These are phyloP conservation scores for Melanargia galathea DNA, from an alignment of 2,888 invertebrate species.

Conservation along the genomic window DNA sequence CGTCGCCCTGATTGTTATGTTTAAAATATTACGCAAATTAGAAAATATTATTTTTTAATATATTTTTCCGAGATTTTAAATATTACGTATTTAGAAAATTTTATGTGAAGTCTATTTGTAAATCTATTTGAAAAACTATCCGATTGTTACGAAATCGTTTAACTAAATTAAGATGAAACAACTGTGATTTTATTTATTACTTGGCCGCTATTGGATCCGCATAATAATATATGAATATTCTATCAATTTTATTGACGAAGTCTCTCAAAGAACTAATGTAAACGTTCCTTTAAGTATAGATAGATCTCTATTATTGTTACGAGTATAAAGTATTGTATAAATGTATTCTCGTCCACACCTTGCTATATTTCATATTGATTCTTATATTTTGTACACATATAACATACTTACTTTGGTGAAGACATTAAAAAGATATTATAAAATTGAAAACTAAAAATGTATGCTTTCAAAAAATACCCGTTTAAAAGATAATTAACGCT, in stretches of 20 bases:
- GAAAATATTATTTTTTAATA: slow-evolving; percentile 52
- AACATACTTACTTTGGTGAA: neutral
- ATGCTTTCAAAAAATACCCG: neutral
- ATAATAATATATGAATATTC: slow-evolving; percentile 34
- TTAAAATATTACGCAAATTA: slow-evolving; percentile 73
- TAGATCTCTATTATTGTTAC: slow-evolving; percentile 78
- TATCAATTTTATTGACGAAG: slow-evolving; percentile 44
- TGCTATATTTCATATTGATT: slow-evolving; percentile 1
- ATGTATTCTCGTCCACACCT: slow-evolving; percentile 26
- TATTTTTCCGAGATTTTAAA: slow-evolving; percentile 65
- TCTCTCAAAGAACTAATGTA: slow-evolving; percentile 72
- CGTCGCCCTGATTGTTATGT: slow-evolving; percentile 68
- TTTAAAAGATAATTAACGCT: no score
- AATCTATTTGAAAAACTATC: slow-evolving; percentile 40
- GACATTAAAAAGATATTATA: neutral
- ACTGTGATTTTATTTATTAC: slow-evolving; percentile 81
- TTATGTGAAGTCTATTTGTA: slow-evolving; percentile 53
- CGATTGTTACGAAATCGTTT: slow-evolving; percentile 57
- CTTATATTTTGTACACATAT: neutral
- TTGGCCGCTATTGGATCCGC: slow-evolving; percentile 59
- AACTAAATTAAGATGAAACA: slow-evolving; percentile 72
- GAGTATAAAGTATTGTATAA: slow-evolving; percentile 53
- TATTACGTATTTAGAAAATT: slow-evolving; percentile 52
- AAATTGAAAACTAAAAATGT: no score
- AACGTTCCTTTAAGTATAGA: slow-evolving; percentile 80